Evolutionary conservation across 2,888 invertebrate genomes (phyloP).

Genomic region (Cylloceria caligata): DNA sequence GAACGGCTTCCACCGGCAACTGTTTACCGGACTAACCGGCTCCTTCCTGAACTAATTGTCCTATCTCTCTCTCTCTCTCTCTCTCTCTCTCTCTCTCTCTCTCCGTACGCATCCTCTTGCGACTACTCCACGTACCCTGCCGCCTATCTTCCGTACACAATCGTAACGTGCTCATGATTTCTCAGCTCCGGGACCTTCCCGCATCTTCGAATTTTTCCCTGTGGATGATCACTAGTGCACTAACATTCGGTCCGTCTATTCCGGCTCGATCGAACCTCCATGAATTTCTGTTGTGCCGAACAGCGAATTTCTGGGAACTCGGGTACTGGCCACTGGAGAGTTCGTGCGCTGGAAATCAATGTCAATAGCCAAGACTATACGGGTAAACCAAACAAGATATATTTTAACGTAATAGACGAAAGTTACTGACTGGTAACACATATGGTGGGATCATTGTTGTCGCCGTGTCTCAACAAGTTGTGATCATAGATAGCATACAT

Average conservation of each 20-base stretch:
- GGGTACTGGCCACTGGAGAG: background rate
- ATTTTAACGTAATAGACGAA: too few relatives aligned
- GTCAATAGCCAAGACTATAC: too few relatives aligned
- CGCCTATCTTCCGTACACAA: conserved; percentile 27
- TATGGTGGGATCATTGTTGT: too few relatives aligned
- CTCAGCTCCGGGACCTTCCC: conserved; percentile 33
- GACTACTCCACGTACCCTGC: too few relatives aligned
- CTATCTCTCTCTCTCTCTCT: conserved; percentile 48
- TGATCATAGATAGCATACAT: too few relatives aligned
- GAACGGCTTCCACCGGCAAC: conserved; percentile 78
- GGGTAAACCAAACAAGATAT: too few relatives aligned
- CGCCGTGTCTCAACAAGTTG: too few relatives aligned
- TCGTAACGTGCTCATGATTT: conserved; percentile 32
- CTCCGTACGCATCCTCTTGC: too few relatives aligned
- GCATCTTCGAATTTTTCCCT: conserved; percentile 45
- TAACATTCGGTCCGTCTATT: conserved; percentile 40
- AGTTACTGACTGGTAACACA: too few relatives aligned
- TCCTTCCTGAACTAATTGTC: conserved; percentile 71
- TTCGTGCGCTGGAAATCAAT: too few relatives aligned
- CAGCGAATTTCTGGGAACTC: background rate
- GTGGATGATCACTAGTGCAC: conserved; percentile 54
- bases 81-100: conserved; percentile 61
- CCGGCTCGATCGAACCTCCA: background rate
- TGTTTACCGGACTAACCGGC: conserved; percentile 78
- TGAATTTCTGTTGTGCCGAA: background rate